Evolutionary conservation across 2,888 invertebrate genomes (phyloP), one percentile per base, ranked within the genome.

Genomic region (Pandemis heparana): DNA sequence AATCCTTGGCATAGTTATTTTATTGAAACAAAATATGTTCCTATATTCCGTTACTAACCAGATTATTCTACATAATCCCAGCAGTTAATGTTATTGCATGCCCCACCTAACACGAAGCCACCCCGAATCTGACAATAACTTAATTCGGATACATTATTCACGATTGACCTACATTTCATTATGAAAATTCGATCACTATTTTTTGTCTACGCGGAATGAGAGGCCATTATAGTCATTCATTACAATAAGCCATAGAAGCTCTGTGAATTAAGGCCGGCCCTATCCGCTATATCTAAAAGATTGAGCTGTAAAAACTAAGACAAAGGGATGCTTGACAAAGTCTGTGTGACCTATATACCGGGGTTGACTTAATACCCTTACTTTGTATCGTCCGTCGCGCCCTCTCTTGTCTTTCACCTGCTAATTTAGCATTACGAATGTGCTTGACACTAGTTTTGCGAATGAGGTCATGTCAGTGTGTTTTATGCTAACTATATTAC

Each of bases 241-340:
- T 65, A 70, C 43, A 66, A 65, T 69, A 70, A 41, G 60, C 70
- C 23, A 32, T 32, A 32, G 23, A 2, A 32, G 23, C 23, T 32
- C 23, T 32, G 23, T 32, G 23, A 32, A 32, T 32, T 32, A 32
- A 32, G 23, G 23, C 48, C 18, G 48, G 7, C 60, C 53, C 59
- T 63, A 59, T 64, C 56, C 48, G 56, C 41, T 74, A 23, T 65
- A 74, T 70, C 74, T 71, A 69, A 76, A 70, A 76, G 76, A 77
- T 75, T 77, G 75, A 77, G 80, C 78, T 75, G 75, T 85, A 89
- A 89, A 89, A 87, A 87, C 82, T 83, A 61, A 89, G 83, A 91
- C 89, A 91, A 92, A 90, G 87, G 86, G 80, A 76, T 76, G 78
- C 79, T 79, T 80, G 81, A 89, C 89, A 91, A 91, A 90, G 89